phyloP scores from a whole-genome alignment of 2,888 invertebrate species.

The Macaria liturata region DNA sequence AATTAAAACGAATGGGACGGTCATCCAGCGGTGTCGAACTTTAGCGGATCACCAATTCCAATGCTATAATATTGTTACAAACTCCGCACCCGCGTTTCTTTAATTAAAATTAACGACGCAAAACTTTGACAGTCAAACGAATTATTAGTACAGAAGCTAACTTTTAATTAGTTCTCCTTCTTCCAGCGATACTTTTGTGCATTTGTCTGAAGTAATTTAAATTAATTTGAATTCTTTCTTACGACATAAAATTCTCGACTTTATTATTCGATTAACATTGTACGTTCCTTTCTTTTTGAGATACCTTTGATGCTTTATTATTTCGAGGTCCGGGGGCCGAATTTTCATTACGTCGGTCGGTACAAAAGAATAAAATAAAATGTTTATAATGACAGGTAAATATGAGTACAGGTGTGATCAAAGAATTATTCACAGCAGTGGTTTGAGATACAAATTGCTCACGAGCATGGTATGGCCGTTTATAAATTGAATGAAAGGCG shows the following conservation, averaged over 20 bases:
- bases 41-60: constrained; percentile 82
- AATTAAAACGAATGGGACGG: constrained; percentile 80
- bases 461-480: constrained; percentile 31
- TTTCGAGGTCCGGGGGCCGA: constrained; percentile 27
- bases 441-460: constrained; percentile 43
- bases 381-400: constrained; percentile 39
- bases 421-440: constrained; percentile 47
- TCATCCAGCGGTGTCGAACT: constrained; percentile 77
- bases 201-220: constrained; percentile 73
- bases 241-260: constrained; percentile 43
- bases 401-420: constrained; percentile 42
- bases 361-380: constrained; percentile 37
- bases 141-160: constrained; percentile 82
- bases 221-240: constrained; percentile 73
- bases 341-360: constrained; percentile 44
- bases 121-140: constrained; percentile 83
- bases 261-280: constrained; percentile 40
- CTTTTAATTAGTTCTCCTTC: constrained; percentile 81
- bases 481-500: constrained; percentile 48
- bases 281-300: constrained; percentile 26
- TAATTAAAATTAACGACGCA: constrained; percentile 83
- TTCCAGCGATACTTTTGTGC: constrained; percentile 77
- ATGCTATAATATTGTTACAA: constrained; percentile 82
- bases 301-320: constrained; percentile 29
- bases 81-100: constrained; percentile 77